phyloP scores from a whole-genome alignment of 2,113 vertebrate genomes.

The Solenodon paradoxus region DNA sequence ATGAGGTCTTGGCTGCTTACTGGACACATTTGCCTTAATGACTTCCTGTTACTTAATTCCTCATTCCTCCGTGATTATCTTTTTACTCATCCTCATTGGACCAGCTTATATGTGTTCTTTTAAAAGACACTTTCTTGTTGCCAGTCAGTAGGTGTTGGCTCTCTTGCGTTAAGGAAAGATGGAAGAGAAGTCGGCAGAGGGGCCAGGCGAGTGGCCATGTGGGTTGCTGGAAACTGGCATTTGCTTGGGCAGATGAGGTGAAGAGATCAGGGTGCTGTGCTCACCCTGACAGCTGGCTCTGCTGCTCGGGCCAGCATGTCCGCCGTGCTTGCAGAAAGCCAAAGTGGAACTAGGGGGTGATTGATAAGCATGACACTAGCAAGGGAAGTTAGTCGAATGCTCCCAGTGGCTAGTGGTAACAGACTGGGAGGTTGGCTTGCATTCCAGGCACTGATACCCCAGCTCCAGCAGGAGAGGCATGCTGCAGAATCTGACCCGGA shows the following conservation, averaged over 20 bases:
- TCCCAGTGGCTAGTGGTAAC: background rate
- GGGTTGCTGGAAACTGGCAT: background rate
- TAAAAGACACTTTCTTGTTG: background rate
- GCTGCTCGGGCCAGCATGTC: background rate
- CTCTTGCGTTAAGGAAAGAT: background rate
- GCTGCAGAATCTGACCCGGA: too few relatives aligned
- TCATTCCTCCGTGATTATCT: conserved; percentile 71
- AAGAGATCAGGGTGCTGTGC: background rate
- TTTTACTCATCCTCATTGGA: conserved; percentile 70
- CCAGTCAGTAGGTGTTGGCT: background rate
- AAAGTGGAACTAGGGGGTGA: background rate
- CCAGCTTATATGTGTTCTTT: conserved; percentile 51
- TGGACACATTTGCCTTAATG: conserved; percentile 10
- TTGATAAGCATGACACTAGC: background rate
- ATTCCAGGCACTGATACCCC: too few relatives aligned
- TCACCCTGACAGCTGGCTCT: background rate
- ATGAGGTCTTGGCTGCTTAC: background rate
- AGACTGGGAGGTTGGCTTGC: background rate
- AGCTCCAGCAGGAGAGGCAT: too few relatives aligned
- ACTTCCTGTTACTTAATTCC: conserved; percentile 54
- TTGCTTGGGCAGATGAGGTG: background rate
- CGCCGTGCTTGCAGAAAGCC: background rate
- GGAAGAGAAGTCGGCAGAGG: background rate
- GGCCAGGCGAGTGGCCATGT: background rate
- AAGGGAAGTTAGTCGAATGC: background rate